These are phyloP conservation scores for Rhombomys opimus DNA, from an alignment of 2,113 vertebrate species.

Conservation along the genomic window DNA sequence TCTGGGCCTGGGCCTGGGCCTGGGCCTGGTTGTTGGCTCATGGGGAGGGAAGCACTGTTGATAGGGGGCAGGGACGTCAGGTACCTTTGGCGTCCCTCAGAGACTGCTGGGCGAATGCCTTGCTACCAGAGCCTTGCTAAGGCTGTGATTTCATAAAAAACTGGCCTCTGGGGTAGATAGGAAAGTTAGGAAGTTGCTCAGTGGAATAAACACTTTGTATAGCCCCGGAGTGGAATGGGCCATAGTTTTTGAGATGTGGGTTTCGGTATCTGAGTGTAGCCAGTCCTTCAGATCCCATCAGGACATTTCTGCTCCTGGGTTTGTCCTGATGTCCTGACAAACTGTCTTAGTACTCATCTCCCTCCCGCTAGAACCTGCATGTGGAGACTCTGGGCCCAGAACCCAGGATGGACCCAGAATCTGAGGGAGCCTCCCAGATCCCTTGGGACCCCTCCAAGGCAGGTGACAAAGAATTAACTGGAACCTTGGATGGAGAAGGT, in stretches of 20 bases:
- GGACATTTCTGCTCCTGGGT: not conserved
- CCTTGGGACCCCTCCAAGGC: not conserved
- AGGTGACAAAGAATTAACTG: not conserved
- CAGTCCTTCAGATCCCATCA: not conserved
- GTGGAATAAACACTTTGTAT: too few relatives aligned
- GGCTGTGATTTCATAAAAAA: not conserved
- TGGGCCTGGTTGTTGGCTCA: not conserved
- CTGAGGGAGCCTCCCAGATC: rapidly evolving
- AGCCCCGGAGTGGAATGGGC: rapidly evolving
- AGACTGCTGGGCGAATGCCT: rapidly evolving
- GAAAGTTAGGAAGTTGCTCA: not conserved
- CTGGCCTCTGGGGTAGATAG: not conserved
- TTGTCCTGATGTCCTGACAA: not conserved
- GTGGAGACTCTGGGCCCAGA: constrained; percentile 81
- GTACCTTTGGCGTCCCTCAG: not conserved
- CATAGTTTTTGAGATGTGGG: not conserved
- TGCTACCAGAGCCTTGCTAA: not conserved
- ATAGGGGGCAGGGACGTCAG: not conserved
- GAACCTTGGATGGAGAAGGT: constrained; percentile 36
- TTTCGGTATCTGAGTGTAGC: not conserved
- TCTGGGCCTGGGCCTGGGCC: not conserved
- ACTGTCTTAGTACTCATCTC: not conserved
- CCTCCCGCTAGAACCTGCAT: constrained; percentile 73
- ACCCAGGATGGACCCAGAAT: constrained; percentile 45
- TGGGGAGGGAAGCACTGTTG: not conserved